Percentiles rank a stretch among this genome's conserved stretches.
phyloP scores from a whole-genome alignment of 2,888 invertebrate genomes.

The Neocrepidodera transversa region DNA sequence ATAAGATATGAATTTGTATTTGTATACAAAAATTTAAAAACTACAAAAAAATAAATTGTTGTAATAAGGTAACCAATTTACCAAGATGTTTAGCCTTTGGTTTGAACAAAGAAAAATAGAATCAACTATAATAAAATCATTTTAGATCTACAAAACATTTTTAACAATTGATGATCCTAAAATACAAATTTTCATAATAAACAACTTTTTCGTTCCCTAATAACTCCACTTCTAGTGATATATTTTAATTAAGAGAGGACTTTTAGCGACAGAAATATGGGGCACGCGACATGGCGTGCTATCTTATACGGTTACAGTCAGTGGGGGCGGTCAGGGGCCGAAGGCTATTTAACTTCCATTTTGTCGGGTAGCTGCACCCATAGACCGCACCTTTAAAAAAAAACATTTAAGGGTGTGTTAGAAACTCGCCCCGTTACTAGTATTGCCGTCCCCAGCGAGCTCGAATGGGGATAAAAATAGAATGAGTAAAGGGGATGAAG shows the following conservation, averaged over 20 bases:
- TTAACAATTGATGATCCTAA: too few species aligned
- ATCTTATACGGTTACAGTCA: constrained; percentile 1
- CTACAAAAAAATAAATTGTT: too few species aligned
- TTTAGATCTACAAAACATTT: too few species aligned
- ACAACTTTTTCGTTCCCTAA: too few species aligned
- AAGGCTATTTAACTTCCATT: constrained; percentile 12
- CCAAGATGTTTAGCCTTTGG: too few species aligned
- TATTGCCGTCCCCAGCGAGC: constrained; percentile 11
- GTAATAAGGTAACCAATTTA: too few species aligned
- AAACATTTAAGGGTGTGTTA: constrained; percentile 25
- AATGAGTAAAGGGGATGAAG: background rate
- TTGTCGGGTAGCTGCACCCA: constrained; percentile 25
- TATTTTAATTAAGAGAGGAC: constrained; percentile 26
- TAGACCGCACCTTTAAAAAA: constrained; percentile 28
- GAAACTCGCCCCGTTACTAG: constrained; percentile 30
- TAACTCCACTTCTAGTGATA: constrained; percentile 2
- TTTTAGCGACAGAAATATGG: constrained; percentile 22
- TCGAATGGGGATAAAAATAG: background rate
- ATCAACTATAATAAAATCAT: too few species aligned
- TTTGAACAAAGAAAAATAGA: too few species aligned
- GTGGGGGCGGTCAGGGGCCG: background rate
- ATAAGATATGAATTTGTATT: too few species aligned
- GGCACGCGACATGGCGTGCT: constrained; percentile 28
- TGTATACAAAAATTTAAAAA: too few species aligned
- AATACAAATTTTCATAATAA: too few species aligned